Conservation (phyloP, 1,140 invertebrate genomes). For the Heliconius melpomene region DNA sequence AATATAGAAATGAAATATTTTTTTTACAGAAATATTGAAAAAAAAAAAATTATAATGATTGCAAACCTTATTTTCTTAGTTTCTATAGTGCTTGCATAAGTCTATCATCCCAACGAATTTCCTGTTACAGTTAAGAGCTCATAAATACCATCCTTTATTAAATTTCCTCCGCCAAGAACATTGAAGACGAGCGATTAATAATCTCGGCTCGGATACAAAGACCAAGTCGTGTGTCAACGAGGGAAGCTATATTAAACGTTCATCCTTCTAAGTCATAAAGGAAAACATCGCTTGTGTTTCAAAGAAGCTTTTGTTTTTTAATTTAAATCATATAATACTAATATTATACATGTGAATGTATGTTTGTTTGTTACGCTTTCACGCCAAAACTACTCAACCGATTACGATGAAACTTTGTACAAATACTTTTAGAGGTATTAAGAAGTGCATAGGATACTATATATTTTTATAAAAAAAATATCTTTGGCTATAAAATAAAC, state of each 20-base stretch:
- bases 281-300: not conserved
- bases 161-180: slow-evolving; percentile 50
- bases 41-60: not conserved
- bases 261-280: slow-evolving; percentile 7
- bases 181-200: slow-evolving; percentile 48
- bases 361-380: too few species aligned
- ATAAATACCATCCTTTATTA: slow-evolving; percentile 58
- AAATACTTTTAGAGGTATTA: too few species aligned
- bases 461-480: too few species aligned
- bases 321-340: too few species aligned
- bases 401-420: too few species aligned
- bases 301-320: not conserved
- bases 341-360: too few species aligned
- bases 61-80: not conserved
- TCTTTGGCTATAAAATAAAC: too few species aligned
- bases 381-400: too few species aligned
- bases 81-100: slow-evolving; percentile 34
- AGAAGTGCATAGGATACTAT: too few species aligned
- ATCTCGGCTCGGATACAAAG: slow-evolving; percentile 28
- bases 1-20: too few species aligned
- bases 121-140: slow-evolving; percentile 43
- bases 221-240: slow-evolving; percentile 27
- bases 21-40: too few species aligned
- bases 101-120: slow-evolving; percentile 43
- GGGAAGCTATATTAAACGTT: slow-evolving; percentile 27